These are phyloP conservation scores for Zaprionus lineosus DNA, from an alignment of 2,888 invertebrate species.

Conservation along the genomic window DNA sequence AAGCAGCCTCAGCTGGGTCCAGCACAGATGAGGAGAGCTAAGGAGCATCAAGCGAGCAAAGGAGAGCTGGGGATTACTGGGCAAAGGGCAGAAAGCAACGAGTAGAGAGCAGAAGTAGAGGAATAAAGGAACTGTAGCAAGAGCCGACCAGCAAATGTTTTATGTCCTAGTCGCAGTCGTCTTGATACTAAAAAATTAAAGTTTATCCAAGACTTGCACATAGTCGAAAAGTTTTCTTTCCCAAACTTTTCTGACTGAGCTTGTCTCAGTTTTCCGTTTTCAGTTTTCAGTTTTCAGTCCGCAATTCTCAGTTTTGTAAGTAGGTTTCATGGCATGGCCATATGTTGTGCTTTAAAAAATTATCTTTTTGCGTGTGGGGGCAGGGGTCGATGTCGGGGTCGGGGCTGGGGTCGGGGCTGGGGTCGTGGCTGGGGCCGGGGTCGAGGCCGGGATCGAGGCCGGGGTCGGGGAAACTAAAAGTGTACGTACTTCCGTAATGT, in stretches of 20 bases:
- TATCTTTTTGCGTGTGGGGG: background rate
- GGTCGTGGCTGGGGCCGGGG: too few species aligned
- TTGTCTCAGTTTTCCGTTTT: too few species aligned
- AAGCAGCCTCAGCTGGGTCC: too few species aligned
- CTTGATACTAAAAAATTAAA: slow-evolving; percentile 44
- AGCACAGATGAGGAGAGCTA: slow-evolving; percentile 6
- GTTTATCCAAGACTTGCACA: slow-evolving; percentile 65
- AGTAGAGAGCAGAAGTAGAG: too few species aligned
- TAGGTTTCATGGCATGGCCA: slow-evolving; percentile 60
- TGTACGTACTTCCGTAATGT: too few species aligned
- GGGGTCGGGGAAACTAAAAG: too few species aligned
- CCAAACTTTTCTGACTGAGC: slow-evolving; percentile 53
- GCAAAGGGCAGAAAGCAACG: too few species aligned
- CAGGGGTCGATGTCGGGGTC: too few species aligned
- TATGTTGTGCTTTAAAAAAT: slow-evolving; percentile 47
- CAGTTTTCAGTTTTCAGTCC: too few species aligned
- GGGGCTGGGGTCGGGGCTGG: too few species aligned
- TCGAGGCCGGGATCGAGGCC: too few species aligned
- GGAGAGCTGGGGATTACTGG: slow-evolving; percentile 23
- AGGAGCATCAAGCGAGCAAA: slow-evolving; percentile 17
- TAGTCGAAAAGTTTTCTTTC: slow-evolving; percentile 57
- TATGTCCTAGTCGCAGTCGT: slow-evolving; percentile 40
- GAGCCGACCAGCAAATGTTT: slow-evolving; percentile 34
- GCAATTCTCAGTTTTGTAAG: slow-evolving; percentile 54
- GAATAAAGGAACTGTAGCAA: too few species aligned